phyloP scores from a whole-genome alignment of 2,797 vertebrate genomes.

The Spondyliosoma cantharus region DNA sequence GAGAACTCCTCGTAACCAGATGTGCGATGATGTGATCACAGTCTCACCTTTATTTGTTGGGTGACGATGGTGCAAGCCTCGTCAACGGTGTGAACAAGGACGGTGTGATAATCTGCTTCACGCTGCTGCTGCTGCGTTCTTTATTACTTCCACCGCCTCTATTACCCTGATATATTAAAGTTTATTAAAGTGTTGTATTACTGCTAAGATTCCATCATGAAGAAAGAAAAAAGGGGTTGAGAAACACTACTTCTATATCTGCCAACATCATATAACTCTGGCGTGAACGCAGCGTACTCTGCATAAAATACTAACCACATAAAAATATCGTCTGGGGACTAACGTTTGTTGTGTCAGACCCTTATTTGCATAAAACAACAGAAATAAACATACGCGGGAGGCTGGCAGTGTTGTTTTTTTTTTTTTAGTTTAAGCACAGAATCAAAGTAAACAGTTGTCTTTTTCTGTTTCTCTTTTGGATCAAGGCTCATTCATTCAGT shows the following conservation, averaged over 20 bases:
- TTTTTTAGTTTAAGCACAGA: background rate
- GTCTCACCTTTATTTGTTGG: background rate
- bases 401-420: background rate
- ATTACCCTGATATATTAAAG: background rate
- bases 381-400: constrained; percentile 4
- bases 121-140: background rate
- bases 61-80: background rate
- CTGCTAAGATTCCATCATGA: background rate
- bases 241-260: background rate
- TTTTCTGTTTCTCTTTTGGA: background rate
- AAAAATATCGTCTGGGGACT: background rate
- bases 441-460: background rate
- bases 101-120: background rate
- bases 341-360: constrained; percentile 1
- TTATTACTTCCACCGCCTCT: background rate
- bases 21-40: background rate
- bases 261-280: no score
- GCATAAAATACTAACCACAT: no score
- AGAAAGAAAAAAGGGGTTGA: background rate
- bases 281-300: no score
- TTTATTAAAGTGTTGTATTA: background rate
- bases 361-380: constrained; percentile 25
- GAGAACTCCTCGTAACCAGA: background rate
- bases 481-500: background rate
- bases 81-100: background rate